Conservation (phyloP, 2,113 vertebrate genomes). For the Menura novaehollandiae region DNA sequence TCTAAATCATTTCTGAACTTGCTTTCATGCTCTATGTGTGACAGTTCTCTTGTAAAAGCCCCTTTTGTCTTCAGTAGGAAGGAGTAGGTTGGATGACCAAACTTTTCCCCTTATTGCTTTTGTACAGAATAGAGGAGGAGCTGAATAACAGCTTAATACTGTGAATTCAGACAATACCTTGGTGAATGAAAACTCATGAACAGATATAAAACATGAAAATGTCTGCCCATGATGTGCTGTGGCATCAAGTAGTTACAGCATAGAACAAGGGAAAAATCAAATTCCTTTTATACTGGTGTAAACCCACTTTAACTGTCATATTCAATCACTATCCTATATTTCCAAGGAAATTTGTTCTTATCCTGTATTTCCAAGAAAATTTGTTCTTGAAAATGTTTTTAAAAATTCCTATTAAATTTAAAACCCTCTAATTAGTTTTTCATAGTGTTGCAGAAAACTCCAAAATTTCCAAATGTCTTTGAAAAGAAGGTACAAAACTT, state of each 20-base stretch:
- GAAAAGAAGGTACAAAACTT: background rate
- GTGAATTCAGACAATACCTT: background rate
- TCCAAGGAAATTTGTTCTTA: background rate
- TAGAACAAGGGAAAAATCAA: background rate
- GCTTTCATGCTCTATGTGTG: background rate
- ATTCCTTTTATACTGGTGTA: background rate
- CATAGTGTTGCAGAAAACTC: background rate
- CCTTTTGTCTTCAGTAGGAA: background rate
- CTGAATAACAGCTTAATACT: background rate
- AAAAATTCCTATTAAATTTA: background rate
- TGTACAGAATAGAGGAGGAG: background rate
- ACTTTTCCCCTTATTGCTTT: background rate
- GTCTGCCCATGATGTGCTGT: background rate
- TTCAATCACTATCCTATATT: background rate
- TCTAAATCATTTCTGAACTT: background rate
- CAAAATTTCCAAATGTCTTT: background rate
- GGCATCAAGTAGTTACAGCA: background rate
- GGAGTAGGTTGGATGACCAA: background rate
- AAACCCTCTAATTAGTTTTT: background rate
- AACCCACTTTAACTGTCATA: background rate
- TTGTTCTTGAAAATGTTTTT: background rate
- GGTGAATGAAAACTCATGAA: background rate
- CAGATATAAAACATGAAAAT: background rate
- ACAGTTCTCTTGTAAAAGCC: background rate
- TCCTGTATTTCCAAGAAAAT: background rate